These are phyloP conservation scores for Xiphydria camelus DNA, from an alignment of 2,888 invertebrate species.

Conservation along the genomic window DNA sequence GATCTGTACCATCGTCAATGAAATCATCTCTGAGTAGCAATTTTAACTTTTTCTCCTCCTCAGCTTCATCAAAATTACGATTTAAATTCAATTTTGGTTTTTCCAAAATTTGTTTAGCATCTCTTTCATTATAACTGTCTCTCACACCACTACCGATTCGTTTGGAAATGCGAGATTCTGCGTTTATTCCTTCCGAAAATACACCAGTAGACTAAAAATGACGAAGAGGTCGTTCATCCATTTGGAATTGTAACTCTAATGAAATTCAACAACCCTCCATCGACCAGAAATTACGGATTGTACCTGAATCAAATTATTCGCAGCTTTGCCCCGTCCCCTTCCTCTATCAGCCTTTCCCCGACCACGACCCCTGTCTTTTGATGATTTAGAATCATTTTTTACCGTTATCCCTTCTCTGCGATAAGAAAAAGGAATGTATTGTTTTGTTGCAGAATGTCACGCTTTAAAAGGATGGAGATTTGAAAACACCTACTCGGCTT, in stretches of 20 bases:
- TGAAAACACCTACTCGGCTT: slow-evolving; percentile 45
- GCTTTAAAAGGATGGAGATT: not conserved
- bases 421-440: slow-evolving; percentile 4
- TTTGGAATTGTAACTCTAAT: no score
- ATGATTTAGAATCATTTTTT: slow-evolving; percentile 28
- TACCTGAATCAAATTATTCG: slow-evolving; percentile 43
- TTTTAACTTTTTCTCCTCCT: slow-evolving; percentile 49
- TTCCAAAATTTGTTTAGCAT: slow-evolving; percentile 29
- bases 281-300: no score
- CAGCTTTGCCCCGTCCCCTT: slow-evolving; percentile 35
- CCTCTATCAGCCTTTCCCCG: slow-evolving; percentile 36
- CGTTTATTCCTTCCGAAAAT: slow-evolving; percentile 50
- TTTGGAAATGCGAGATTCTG: slow-evolving; percentile 23
- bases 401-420: slow-evolving; percentile 10
- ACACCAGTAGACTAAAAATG: slow-evolving; percentile 45
- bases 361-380: slow-evolving; percentile 26
- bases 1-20: slow-evolving; percentile 43
- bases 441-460: not conserved
- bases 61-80: slow-evolving; percentile 43
- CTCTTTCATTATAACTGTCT: slow-evolving; percentile 18
- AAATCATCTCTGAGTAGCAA: slow-evolving; percentile 53
- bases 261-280: no score
- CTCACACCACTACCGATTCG: slow-evolving; percentile 20
- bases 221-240: no score
- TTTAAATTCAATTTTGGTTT: slow-evolving; percentile 46